Conservation (phyloP, 2,888 invertebrate genomes). For the Hyposoter dolosus region DNA sequence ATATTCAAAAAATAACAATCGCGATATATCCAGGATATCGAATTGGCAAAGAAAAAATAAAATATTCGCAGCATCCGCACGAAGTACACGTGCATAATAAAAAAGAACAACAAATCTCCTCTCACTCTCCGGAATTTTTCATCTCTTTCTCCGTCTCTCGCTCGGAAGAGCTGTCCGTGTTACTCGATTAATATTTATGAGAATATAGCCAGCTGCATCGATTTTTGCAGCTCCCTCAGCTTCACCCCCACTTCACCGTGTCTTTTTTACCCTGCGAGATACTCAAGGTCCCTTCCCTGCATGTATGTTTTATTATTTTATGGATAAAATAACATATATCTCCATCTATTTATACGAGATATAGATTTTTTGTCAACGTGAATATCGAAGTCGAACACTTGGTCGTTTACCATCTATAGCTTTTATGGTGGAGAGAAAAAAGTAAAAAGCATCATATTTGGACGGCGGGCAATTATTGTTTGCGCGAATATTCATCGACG, state of each 20-base stretch:
- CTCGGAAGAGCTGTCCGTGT: constrained; percentile 30
- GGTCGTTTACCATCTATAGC: background rate
- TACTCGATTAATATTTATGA: constrained; percentile 80
- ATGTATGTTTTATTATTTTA: constrained; percentile 46
- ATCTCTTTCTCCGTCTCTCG: constrained; percentile 24
- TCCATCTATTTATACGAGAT: constrained; percentile 7
- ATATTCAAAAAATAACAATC: constrained; percentile 4
- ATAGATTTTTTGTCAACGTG: background rate
- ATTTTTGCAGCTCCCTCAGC: constrained; percentile 62
- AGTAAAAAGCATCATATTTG: constrained; percentile 17
- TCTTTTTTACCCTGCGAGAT: constrained; percentile 32
- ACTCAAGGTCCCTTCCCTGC: constrained; percentile 42
- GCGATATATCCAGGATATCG: constrained; percentile 23
- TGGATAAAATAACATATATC: constrained; percentile 18
- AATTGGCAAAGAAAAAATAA: constrained; percentile 19
- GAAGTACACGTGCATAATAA: constrained; percentile 39
- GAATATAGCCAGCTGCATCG: constrained; percentile 73
- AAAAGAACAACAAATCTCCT: constrained; percentile 56
- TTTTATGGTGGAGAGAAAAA: constrained; percentile 7
- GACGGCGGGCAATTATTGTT: constrained; percentile 36
- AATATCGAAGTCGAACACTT: background rate
- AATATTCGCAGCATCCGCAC: constrained; percentile 24
- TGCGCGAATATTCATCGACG: background rate
- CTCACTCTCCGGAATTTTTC: constrained; percentile 41
- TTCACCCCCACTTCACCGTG: background rate